Conservation (phyloP, 1,140 invertebrate genomes). For the Tetramorium alpestre region DNA sequence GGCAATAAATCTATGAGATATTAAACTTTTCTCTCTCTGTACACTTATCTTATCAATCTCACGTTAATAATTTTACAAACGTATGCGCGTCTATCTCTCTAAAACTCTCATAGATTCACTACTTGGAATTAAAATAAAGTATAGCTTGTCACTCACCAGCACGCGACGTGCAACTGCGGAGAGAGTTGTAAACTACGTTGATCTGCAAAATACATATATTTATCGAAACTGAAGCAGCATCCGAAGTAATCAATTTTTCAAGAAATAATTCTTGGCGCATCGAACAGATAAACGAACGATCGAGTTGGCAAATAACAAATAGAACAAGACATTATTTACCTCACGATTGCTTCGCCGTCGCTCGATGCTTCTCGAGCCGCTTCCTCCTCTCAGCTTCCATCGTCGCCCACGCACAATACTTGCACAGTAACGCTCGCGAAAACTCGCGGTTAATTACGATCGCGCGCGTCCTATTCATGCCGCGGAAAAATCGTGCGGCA, state of each 20-base stretch:
- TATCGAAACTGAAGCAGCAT: not conserved
- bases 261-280: not conserved
- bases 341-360: no score
- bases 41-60: not conserved
- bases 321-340: not conserved
- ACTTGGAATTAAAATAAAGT: not conserved
- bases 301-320: not conserved
- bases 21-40: not conserved
- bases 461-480: not conserved
- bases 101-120: not conserved
- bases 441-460: not conserved
- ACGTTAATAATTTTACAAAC: not conserved
- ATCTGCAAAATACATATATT: constrained; percentile 24
- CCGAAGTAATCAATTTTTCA: not conserved
- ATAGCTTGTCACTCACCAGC: not conserved
- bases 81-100: not conserved
- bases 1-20: not conserved
- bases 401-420: not conserved
- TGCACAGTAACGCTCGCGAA: not conserved
- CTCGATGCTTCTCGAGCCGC: not conserved
- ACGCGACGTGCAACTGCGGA: not conserved
- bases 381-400: not conserved
- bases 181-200: not conserved
- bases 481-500: not conserved
- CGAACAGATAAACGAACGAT: not conserved